phyloP scores from a whole-genome alignment of 2,113 vertebrate species.

The Chelonoidis abingdonii region DNA sequence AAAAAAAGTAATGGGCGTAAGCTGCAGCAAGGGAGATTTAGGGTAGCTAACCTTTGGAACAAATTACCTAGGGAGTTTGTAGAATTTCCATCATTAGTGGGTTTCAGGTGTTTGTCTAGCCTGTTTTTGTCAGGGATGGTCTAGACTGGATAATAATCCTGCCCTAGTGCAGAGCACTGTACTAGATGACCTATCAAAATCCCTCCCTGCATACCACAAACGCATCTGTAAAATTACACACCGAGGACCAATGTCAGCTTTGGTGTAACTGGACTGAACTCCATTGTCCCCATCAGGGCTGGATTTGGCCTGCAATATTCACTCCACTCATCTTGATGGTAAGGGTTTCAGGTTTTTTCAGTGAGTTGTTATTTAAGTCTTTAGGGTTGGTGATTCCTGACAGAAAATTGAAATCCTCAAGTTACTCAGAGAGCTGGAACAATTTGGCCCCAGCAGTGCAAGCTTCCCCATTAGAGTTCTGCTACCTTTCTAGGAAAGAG shows the following conservation, averaged over 20 bases:
- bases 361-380: accelerated
- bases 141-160: no score
- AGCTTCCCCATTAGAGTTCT: background rate
- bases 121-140: no score
- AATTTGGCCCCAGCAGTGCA: accelerated
- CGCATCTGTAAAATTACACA: conserved; percentile 39
- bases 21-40: no score
- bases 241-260: background rate
- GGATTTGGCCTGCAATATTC: background rate
- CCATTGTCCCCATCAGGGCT: accelerated
- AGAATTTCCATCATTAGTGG: no score
- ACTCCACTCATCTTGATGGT: background rate
- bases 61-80: no score
- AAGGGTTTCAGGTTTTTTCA: background rate
- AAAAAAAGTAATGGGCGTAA: no score
- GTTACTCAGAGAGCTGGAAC: background rate
- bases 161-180: no score
- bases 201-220: conserved; percentile 48
- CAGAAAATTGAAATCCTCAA: background rate
- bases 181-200: background rate
- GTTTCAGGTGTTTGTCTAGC: no score
- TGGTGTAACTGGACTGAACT: conserved; percentile 3
- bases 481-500: background rate
- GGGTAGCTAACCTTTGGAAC: no score
- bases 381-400: background rate